phyloP scores from a whole-genome alignment of 2,888 invertebrate species.

The Aspidiotus rigidus region DNA sequence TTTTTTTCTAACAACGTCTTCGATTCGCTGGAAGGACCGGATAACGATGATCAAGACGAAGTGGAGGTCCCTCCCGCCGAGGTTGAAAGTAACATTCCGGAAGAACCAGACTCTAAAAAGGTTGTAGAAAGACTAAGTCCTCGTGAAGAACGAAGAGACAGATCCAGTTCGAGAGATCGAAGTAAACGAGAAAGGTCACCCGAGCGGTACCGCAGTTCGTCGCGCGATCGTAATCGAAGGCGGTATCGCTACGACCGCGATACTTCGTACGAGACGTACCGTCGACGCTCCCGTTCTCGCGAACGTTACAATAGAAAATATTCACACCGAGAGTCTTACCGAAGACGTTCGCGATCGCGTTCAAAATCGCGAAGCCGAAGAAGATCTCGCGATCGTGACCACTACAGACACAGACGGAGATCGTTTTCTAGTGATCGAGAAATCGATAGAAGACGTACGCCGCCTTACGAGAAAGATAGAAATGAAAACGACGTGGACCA shows the following conservation, averaged over 20 bases:
- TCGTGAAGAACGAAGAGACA: background rate
- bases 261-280: background rate
- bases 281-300: background rate
- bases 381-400: slow-evolving; percentile 6
- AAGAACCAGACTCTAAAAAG: background rate
- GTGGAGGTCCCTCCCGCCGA: background rate
- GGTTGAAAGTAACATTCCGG: background rate
- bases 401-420: slow-evolving; percentile 11
- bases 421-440: background rate
- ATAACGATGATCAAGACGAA: background rate
- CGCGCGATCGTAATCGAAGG: background rate
- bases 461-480: background rate
- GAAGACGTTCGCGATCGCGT: slow-evolving; percentile 7
- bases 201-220: background rate
- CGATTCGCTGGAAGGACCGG: slow-evolving; percentile 20
- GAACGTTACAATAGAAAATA: slow-evolving; percentile 13
- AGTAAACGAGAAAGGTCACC: background rate
- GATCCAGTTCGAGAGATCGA: background rate
- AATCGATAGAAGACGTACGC: background rate
- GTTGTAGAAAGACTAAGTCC: background rate
- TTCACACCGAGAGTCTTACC: background rate
- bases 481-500: background rate
- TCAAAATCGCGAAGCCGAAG: slow-evolving; percentile 15
- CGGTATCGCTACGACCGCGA: background rate
- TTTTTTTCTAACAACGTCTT: slow-evolving; percentile 25